Evolutionary conservation across 2,113 vertebrate species (phyloP).

Genomic region (Seriola dumerili): DNA sequence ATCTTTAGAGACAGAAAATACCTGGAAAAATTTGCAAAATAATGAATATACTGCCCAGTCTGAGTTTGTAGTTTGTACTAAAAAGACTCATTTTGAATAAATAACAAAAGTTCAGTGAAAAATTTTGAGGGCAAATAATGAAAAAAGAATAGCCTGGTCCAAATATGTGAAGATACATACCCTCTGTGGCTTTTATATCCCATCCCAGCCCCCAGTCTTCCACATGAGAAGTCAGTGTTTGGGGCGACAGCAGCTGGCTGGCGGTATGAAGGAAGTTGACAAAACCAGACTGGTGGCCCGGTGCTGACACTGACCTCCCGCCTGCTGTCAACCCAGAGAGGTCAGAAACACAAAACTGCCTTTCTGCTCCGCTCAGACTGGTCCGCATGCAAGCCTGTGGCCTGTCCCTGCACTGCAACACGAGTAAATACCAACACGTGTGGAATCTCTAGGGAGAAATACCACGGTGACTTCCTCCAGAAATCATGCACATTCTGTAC

Average conservation of each 20-base stretch:
- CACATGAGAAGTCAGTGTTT: constrained; percentile 29
- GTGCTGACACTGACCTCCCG: constrained; percentile 74
- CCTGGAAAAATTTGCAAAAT: neutral
- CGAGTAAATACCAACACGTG: neutral
- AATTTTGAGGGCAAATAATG: neutral
- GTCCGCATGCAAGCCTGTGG: neutral
- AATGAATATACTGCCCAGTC: neutral
- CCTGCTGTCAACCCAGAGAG: constrained; percentile 65
- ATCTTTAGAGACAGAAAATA: neutral
- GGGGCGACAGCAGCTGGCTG: constrained; percentile 77
- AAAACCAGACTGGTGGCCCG: constrained; percentile 72
- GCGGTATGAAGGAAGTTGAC: constrained; percentile 68
- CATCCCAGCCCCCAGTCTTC: constrained; percentile 1
- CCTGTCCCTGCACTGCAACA: constrained; percentile 5
- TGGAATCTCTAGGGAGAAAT: neutral
- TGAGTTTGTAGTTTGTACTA: neutral
- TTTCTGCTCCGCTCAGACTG: constrained; percentile 47
- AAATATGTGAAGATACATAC: neutral
- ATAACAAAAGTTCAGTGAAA: neutral
- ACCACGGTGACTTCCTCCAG: neutral
- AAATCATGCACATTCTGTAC: neutral
- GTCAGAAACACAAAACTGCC: constrained; percentile 69
- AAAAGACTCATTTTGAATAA: neutral
- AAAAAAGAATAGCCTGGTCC: too few species aligned
- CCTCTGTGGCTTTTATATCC: neutral